phyloP scores from a whole-genome alignment of 2,888 invertebrate genomes.

The Cepaea hortensis region DNA sequence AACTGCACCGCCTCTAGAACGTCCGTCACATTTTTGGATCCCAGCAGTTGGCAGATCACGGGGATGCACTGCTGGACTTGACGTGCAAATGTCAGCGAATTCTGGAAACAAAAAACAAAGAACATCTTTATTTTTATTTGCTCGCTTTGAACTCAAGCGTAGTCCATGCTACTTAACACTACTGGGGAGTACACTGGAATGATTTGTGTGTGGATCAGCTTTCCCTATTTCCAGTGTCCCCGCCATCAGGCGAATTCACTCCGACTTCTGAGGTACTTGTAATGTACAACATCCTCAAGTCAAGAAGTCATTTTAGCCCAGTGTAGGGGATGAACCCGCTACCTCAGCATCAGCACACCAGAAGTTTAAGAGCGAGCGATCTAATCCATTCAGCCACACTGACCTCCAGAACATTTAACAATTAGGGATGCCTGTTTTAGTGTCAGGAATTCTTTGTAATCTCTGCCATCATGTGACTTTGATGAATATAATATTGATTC shows the following conservation, averaged over 20 bases:
- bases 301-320: not conserved
- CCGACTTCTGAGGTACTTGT: not conserved
- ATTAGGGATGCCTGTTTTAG: not conserved
- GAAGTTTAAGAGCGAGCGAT: no score
- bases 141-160: no score
- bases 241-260: no score
- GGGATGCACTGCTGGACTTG: constrained; percentile 80
- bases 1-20: constrained; percentile 92
- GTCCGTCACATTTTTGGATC: constrained; percentile 82
- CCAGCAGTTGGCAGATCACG: constrained; percentile 84
- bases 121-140: not conserved
- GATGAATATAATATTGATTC: no score
- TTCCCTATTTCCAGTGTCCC: no score
- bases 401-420: not conserved
- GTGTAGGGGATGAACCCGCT: no score
- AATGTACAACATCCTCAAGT: not conserved
- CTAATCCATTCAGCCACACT: no score
- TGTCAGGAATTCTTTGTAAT: not conserved
- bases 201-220: no score
- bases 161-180: not conserved
- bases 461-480: no score
- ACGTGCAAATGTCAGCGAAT: constrained; percentile 78
- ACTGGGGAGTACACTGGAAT: not conserved
- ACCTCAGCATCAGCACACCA: no score
- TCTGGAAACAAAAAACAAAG: constrained; percentile 70